phyloP scores from a whole-genome alignment of 2,113 vertebrate species.

The Gymnogyps californianus region DNA sequence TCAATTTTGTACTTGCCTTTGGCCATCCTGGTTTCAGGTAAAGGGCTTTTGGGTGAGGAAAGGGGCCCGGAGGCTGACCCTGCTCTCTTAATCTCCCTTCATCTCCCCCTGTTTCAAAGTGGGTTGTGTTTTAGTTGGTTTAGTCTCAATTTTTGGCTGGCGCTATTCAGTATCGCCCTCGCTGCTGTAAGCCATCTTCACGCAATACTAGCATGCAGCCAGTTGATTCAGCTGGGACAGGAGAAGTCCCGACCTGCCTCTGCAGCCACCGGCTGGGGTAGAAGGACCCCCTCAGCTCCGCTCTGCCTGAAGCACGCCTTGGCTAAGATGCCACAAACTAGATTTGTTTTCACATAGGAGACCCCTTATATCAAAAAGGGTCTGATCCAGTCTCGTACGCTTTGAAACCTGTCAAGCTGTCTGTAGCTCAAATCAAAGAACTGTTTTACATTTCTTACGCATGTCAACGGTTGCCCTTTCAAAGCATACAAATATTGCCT shows the following conservation, averaged over 20 bases:
- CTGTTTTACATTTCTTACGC: background rate
- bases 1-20: background rate
- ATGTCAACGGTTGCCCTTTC: background rate
- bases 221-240: background rate
- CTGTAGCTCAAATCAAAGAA: background rate
- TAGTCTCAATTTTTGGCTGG: background rate
- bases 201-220: background rate
- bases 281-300: background rate
- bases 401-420: background rate
- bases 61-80: background rate
- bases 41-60: background rate
- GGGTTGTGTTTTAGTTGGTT: background rate
- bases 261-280: fast-evolving
- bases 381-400: fast-evolving
- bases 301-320: background rate
- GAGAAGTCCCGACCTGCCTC: background rate
- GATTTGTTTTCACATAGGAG: background rate
- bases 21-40: background rate
- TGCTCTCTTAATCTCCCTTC: background rate
- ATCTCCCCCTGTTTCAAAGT: background rate
- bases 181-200: background rate
- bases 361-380: background rate
- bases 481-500: background rate
- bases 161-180: background rate
- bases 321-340: background rate